phyloP scores from a whole-genome alignment of 2,113 vertebrate species.

The Varanus komodoensis region DNA sequence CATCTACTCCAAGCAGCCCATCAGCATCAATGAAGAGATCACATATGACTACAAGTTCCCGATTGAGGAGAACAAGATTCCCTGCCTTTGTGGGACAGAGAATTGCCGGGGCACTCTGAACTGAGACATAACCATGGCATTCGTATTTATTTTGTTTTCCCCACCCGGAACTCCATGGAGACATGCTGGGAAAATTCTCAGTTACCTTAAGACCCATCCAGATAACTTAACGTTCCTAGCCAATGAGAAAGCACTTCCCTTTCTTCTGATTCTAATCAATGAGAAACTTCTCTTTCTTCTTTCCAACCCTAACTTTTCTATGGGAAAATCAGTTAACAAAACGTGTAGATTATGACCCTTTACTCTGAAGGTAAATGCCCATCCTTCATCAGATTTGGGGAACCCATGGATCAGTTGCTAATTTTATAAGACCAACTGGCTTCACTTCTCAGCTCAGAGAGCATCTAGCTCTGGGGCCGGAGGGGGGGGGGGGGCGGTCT shows the following conservation, averaged over 20 bases:
- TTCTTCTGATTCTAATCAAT: not conserved
- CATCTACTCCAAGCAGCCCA: slow-evolving; percentile 96
- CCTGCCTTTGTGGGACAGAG: slow-evolving; percentile 92
- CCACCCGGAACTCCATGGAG: not conserved
- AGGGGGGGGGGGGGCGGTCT: not conserved
- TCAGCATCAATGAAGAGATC: slow-evolving; percentile 93
- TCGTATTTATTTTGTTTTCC: slow-evolving; percentile 66
- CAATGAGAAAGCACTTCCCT: slow-evolving; percentile 9
- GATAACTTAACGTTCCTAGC: not conserved
- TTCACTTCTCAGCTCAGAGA: not conserved
- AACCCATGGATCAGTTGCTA: not conserved
- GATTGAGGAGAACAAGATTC: slow-evolving; percentile 97
- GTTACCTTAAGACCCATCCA: slow-evolving; percentile 1
- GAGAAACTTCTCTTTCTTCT: not conserved
- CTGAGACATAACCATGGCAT: slow-evolving; percentile 65
- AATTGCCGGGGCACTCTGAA: slow-evolving; percentile 94
- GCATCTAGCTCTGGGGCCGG: not conserved
- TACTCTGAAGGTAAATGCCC: not conserved
- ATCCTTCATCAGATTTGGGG: not conserved
- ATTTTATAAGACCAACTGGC: not conserved
- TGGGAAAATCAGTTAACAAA: not conserved
- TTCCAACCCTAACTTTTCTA: not conserved
- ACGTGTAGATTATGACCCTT: not conserved
- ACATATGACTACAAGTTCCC: slow-evolving; percentile 98
- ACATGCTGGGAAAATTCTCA: slow-evolving; percentile 44